Percentiles rank a stretch among this genome's conserved stretches.
Evolutionary conservation across 2,113 vertebrate genomes (phyloP).

Genomic region (Phalacrocorax carbo): DNA sequence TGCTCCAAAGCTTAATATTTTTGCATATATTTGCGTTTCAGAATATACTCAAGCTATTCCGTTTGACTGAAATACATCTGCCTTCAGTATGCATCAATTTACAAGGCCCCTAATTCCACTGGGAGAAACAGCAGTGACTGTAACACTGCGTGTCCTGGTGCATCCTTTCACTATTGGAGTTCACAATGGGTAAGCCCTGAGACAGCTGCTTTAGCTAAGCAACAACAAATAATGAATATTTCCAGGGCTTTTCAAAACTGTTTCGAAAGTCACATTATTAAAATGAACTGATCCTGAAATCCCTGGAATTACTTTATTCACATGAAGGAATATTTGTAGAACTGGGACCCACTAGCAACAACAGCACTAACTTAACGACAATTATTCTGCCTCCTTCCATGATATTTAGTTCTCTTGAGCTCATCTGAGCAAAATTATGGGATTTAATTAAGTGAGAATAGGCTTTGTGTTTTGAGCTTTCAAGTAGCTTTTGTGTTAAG

Average conservation of each 20-base stretch:
- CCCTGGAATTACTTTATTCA: neutral
- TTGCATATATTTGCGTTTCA: neutral
- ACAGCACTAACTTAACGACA: neutral
- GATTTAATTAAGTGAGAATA: constrained; percentile 12
- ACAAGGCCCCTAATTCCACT: neutral
- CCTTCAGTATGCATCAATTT: rapidly evolving
- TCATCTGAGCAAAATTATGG: neutral
- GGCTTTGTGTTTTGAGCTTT: neutral
- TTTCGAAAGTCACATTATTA: neutral
- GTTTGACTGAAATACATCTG: neutral
- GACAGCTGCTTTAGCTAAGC: neutral
- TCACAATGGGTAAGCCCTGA: neutral
- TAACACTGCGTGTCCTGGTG: rapidly evolving
- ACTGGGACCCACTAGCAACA: neutral
- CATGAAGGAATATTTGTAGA: neutral
- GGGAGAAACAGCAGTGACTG: neutral
- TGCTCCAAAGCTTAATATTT: neutral
- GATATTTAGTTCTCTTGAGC: neutral
- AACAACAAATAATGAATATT: neutral
- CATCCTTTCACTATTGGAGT: neutral
- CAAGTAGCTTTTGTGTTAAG: neutral
- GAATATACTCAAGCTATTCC: neutral
- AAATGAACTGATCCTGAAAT: neutral
- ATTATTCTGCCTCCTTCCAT: neutral
- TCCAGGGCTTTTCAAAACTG: neutral